Conservation (phyloP, 2,113 vertebrate species). For the Dipodomys stephensi region DNA sequence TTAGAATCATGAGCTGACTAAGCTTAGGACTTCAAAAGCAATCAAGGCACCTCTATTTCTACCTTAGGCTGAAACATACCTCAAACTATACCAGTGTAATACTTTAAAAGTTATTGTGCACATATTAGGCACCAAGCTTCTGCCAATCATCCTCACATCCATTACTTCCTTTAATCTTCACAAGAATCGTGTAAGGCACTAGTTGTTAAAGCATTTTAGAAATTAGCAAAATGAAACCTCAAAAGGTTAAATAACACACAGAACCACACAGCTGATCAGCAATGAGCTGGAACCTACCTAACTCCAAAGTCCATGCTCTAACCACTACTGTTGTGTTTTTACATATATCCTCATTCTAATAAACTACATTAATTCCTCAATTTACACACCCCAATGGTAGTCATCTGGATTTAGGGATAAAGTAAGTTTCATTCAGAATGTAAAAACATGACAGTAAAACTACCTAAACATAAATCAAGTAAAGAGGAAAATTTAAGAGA, state of each 20-base stretch:
- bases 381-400: no score
- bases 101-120: not conserved
- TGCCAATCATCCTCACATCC: slow-evolving; percentile 34
- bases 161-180: slow-evolving; percentile 47
- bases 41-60: not conserved
- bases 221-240: slow-evolving; percentile 49
- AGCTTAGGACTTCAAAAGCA: slow-evolving; percentile 32
- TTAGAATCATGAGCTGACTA: not conserved
- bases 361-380: no score
- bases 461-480: not conserved
- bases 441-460: slow-evolving; percentile 61
- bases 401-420: no score
- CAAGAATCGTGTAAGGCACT: slow-evolving; percentile 16
- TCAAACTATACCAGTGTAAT: not conserved
- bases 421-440: not conserved
- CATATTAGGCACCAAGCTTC: not conserved
- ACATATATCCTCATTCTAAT: no score
- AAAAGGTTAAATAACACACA: no score
- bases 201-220: slow-evolving; percentile 43
- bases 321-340: no score
- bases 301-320: no score
- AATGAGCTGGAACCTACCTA: not conserved
- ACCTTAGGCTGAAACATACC: not conserved
- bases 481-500: not conserved
- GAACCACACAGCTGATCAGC: not conserved